Percentiles rank a stretch among this genome's conserved stretches.
These are phyloP conservation scores for Margarornis squamiger DNA, from an alignment of 2,797 vertebrate genomes.

Conservation along the genomic window DNA sequence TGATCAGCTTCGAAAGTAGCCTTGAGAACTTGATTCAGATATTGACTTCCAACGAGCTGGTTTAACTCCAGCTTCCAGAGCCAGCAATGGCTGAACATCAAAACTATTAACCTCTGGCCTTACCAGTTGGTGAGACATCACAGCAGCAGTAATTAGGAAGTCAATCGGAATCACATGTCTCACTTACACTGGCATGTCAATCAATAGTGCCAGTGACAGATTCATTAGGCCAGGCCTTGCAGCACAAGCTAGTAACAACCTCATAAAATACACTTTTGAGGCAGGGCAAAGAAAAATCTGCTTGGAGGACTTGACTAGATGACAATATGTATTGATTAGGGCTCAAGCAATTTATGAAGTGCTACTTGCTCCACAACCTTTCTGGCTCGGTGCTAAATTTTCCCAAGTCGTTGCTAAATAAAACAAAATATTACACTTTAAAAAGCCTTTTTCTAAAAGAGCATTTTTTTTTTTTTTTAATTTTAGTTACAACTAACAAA, in stretches of 20 bases:
- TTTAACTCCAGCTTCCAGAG: constrained; percentile 78
- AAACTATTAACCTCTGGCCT: constrained; percentile 94
- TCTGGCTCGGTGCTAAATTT: constrained; percentile 76
- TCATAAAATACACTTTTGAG: constrained; percentile 85
- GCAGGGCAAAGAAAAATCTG: constrained; percentile 74
- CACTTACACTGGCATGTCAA: constrained; percentile 90
- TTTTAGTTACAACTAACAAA: constrained; percentile 68
- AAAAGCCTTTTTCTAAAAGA: constrained; percentile 49
- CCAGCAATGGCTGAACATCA: constrained; percentile 80
- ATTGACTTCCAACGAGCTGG: constrained; percentile 79
- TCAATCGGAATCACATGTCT: constrained; percentile 91
- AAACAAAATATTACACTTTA: constrained; percentile 72
- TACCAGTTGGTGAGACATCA: constrained; percentile 88
- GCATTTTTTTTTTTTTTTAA: constrained; percentile 57
- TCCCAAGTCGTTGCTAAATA: constrained; percentile 74
- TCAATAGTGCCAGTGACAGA: constrained; percentile 88
- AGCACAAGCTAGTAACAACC: constrained; percentile 81
- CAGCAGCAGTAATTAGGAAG: constrained; percentile 96
- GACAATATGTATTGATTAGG: constrained; percentile 82
- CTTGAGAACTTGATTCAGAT: constrained; percentile 86
- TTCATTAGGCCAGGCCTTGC: constrained; percentile 87
- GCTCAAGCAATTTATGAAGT: constrained; percentile 81
- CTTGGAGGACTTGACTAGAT: constrained; percentile 75
- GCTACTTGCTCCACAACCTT: constrained; percentile 75
- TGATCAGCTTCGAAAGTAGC: constrained; percentile 81